phyloP scores from a whole-genome alignment of 2,888 invertebrate genomes.

The Molorchus minor region DNA sequence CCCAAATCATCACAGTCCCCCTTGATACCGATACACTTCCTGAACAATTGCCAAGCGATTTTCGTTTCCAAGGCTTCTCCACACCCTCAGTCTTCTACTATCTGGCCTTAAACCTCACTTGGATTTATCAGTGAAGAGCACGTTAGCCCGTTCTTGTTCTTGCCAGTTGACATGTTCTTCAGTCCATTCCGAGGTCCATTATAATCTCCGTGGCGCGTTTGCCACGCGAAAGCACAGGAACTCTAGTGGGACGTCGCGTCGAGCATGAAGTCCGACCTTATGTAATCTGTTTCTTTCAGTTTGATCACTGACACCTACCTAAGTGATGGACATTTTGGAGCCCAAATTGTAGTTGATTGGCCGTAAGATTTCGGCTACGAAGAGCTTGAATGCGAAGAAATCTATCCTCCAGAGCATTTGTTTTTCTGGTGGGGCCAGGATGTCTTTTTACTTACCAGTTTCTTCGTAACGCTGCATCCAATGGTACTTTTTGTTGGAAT shows the following conservation, averaged over 20 bases:
- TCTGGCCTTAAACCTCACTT: constrained; percentile 29
- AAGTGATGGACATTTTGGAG: too few species aligned
- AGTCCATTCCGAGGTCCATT: too few species aligned
- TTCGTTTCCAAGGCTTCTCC: constrained; percentile 23
- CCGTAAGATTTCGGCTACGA: constrained; percentile 27
- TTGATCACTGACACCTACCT: not conserved
- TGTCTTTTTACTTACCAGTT: too few species aligned
- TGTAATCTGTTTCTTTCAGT: not conserved
- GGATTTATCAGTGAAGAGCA: constrained; percentile 35
- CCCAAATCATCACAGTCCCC: constrained; percentile 32
- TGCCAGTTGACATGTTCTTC: constrained; percentile 13
- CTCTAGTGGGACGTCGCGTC: too few species aligned
- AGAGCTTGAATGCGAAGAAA: constrained; percentile 22
- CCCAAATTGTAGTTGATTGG: not conserved
- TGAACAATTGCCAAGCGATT: constrained; percentile 25
- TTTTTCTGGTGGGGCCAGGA: not conserved
- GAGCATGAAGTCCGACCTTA: too few species aligned
- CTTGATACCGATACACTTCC: constrained; percentile 29
- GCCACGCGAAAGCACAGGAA: constrained; percentile 15
- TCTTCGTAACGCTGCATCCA: too few species aligned
- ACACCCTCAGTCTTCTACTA: constrained; percentile 24
- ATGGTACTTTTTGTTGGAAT: too few species aligned
- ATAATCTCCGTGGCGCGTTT: constrained; percentile 16
- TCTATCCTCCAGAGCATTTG: not conserved
- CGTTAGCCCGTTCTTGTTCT: constrained; percentile 19